These are phyloP conservation scores for Schizopygopsis pylzovi DNA, from an alignment of 2,797 vertebrate species.

Conservation along the genomic window DNA sequence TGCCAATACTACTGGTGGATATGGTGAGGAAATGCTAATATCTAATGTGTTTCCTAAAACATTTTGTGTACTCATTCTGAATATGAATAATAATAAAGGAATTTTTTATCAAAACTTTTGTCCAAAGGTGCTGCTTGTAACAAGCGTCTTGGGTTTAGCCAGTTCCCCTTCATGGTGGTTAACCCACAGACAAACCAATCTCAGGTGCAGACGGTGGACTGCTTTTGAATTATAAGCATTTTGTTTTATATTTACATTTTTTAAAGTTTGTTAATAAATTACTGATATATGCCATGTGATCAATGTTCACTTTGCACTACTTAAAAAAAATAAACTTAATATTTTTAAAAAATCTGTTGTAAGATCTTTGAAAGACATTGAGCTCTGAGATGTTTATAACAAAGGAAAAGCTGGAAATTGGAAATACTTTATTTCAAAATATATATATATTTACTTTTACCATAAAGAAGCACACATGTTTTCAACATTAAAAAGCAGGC, in stretches of 20 bases:
- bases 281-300: not conserved
- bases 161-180: constrained; percentile 89
- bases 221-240: constrained; percentile 76
- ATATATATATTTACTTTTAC: not conserved
- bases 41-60: constrained; percentile 53
- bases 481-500: not conserved
- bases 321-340: not conserved
- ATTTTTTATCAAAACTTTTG: constrained; percentile 2
- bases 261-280: not conserved
- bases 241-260: not conserved
- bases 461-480: not conserved
- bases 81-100: constrained; percentile 56
- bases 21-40: constrained; percentile 79
- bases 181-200: constrained; percentile 74
- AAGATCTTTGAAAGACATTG: not conserved
- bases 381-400: not conserved
- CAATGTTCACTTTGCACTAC: not conserved
- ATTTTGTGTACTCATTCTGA: not conserved
- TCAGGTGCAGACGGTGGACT: constrained; percentile 83
- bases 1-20: constrained; percentile 91
- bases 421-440: not conserved
- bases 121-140: constrained; percentile 91
- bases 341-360: not conserved
- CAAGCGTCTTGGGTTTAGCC: constrained; percentile 81
- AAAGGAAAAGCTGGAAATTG: not conserved